Evolutionary conservation across 2,113 vertebrate genomes (phyloP).

Genomic region (Pimephales promelas): DNA sequence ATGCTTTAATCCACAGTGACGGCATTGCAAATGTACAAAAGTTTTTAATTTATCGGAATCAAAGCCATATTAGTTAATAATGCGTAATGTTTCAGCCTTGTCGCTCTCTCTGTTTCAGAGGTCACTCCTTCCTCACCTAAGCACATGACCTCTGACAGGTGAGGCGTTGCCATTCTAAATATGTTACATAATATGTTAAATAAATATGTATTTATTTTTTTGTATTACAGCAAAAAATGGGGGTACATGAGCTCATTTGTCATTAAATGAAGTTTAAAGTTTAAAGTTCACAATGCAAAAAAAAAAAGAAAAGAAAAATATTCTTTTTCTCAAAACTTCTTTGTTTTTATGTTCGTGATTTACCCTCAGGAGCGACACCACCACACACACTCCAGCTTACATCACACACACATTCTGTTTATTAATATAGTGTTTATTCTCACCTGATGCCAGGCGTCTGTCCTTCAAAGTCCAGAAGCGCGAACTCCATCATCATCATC

Average conservation of each 20-base stretch:
- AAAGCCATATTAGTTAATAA: too few relatives aligned
- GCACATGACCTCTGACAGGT: background rate
- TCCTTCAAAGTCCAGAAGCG: background rate
- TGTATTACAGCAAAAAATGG: background rate
- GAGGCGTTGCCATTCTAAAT: background rate
- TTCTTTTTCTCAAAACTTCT: too few relatives aligned
- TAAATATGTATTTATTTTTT: too few relatives aligned
- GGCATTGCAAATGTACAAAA: background rate
- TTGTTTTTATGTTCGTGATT: background rate
- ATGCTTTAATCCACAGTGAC: background rate
- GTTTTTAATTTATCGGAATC: too few relatives aligned
- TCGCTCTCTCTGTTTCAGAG: background rate
- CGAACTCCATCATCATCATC: background rate
- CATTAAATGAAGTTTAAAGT: background rate
- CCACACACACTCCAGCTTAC: background rate
- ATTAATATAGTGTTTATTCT: background rate
- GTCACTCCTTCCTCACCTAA: background rate
- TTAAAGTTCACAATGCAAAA: background rate
- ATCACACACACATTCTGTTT: too few relatives aligned
- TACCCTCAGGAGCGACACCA: background rate
- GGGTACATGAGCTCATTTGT: background rate
- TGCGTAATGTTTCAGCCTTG: background rate
- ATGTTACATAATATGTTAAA: too few relatives aligned
- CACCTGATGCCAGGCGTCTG: background rate
- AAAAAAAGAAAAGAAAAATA: background rate